Conservation (phyloP, 2,888 invertebrate species). For the Diaperis boleti region DNA sequence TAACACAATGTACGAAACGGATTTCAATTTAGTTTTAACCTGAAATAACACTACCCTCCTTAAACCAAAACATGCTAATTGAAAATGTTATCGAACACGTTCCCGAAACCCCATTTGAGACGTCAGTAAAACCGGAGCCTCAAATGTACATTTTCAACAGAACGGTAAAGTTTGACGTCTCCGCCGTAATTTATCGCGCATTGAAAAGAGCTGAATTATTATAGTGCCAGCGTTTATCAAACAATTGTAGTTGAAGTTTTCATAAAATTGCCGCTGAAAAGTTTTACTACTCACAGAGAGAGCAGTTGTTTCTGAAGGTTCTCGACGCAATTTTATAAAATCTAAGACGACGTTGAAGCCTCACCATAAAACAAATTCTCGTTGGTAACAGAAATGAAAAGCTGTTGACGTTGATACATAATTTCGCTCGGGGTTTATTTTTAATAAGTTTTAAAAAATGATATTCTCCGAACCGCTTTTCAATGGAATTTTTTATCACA, state of each 20-base stretch:
- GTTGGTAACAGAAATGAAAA: not conserved
- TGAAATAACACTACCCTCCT: no score
- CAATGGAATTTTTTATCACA: no score
- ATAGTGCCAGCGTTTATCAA: not conserved
- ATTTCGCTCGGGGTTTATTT: not conserved
- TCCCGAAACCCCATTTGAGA: not conserved
- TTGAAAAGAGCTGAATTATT: conserved; percentile 5
- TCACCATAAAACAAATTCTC: not conserved
- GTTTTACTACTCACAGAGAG: not conserved
- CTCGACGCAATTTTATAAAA: not conserved
- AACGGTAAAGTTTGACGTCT: not conserved
- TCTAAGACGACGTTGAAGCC: not conserved
- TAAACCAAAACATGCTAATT: conserved; percentile 2
- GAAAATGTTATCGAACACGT: not conserved
- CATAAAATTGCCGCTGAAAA: not conserved
- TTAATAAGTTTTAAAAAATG: not conserved
- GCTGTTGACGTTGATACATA: not conserved
- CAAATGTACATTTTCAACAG: not conserved
- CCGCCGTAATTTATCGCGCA: not conserved
- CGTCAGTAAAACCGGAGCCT: not conserved
- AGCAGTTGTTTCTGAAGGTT: not conserved
- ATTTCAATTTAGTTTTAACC: not conserved
- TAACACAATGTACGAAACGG: no score
- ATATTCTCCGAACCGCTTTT: not conserved
- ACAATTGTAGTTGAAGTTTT: conserved; percentile 2